A percentile compares a stretch with the other conserved stretches of the same genome.
These are phyloP conservation scores for Balaeniceps rex DNA, from an alignment of 2,113 vertebrate genomes.

Conservation along the genomic window DNA sequence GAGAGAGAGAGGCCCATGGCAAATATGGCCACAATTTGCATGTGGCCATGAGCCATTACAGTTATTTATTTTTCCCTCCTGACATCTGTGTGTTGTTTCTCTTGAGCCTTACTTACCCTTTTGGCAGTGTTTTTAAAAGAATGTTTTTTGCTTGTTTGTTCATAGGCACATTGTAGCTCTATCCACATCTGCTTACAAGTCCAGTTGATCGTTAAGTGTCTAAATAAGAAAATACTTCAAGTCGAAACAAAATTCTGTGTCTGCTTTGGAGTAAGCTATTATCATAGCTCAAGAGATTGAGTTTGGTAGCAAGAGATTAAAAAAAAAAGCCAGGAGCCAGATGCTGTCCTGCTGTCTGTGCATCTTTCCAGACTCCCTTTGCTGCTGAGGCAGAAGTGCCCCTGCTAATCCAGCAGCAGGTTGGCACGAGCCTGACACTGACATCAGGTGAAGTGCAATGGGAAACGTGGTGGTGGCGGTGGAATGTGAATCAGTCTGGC, in stretches of 20 bases:
- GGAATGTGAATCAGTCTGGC: neutral
- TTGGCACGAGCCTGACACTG: neutral
- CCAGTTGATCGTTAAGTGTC: neutral
- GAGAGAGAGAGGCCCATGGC: neutral
- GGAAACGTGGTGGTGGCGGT: accelerated
- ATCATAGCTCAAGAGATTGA: neutral
- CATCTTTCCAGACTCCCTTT: neutral
- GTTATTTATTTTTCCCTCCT: conserved; percentile 33
- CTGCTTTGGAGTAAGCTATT: neutral
- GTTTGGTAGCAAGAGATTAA: neutral
- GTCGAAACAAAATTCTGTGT: conserved; percentile 2
- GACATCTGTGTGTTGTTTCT: conserved; percentile 44
- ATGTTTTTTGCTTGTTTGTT: neutral
- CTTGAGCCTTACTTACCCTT: conserved; percentile 33
- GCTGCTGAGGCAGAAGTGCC: neutral
- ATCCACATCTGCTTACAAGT: conserved; percentile 22
- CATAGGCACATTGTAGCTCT: neutral
- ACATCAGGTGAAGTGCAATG: neutral
- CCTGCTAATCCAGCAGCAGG: neutral
- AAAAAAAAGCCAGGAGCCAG: neutral
- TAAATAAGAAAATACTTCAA: neutral
- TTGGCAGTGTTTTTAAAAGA: conserved; percentile 2
- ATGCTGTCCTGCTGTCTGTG: neutral
- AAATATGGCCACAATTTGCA: conserved; percentile 16
- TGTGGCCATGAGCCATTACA: neutral